phyloP scores from a whole-genome alignment of 2,113 vertebrate genomes.

The Corythornis cristatus region DNA sequence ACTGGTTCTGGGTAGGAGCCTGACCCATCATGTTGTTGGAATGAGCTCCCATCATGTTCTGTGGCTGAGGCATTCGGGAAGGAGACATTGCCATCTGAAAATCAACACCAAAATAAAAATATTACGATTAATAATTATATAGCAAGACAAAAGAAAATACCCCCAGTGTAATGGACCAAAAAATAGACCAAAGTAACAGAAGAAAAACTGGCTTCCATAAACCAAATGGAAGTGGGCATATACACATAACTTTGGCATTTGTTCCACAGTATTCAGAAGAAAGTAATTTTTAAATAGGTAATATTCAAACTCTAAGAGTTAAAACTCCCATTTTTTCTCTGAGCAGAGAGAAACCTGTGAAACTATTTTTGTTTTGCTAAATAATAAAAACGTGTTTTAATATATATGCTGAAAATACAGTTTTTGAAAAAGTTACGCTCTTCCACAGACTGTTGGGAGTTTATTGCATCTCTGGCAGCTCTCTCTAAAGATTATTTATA shows the following conservation, averaged over 20 bases:
- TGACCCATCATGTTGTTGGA: slow-evolving; percentile 87
- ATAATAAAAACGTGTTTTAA: background rate
- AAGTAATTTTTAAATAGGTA: background rate
- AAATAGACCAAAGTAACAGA: background rate
- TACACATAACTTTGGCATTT: background rate
- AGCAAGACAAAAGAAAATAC: background rate
- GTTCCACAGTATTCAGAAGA: background rate
- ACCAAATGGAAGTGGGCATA: background rate
- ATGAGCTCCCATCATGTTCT: slow-evolving; percentile 89
- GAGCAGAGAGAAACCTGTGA: background rate
- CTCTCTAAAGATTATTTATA: background rate
- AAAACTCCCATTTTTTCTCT: background rate
- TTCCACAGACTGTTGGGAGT: background rate
- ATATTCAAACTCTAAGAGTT: background rate
- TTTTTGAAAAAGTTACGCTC: background rate
- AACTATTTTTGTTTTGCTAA: background rate
- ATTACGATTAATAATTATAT: background rate
- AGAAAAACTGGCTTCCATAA: background rate
- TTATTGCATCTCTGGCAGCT: background rate
- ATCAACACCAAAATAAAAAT: slow-evolving; percentile 17
- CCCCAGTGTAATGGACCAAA: background rate
- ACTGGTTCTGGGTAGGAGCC: slow-evolving; percentile 86
- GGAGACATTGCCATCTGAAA: slow-evolving; percentile 94
- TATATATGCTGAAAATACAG: background rate
- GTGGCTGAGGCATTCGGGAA: slow-evolving; percentile 90